phyloP scores from a whole-genome alignment of 2,888 invertebrate genomes.

The Dyspetes luteomarginatus region DNA sequence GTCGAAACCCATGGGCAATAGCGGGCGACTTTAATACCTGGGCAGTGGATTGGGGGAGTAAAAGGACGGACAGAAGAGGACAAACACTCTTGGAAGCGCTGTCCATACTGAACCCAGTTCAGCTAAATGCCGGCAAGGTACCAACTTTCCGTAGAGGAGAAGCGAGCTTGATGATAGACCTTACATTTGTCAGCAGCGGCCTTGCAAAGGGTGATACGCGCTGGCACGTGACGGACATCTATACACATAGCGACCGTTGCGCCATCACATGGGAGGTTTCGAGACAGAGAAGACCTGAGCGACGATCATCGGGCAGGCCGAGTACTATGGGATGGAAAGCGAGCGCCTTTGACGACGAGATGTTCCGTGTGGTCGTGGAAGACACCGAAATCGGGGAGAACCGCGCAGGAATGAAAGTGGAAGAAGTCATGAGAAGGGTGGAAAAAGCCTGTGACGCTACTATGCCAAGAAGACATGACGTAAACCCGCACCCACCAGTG shows the following conservation, averaged over 20 bases:
- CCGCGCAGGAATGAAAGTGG: conserved; percentile 15
- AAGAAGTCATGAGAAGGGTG: too few species aligned
- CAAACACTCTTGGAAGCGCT: conserved; percentile 64
- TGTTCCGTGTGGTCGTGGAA: conserved; percentile 11
- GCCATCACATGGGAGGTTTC: conserved; percentile 51
- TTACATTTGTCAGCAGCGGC: conserved; percentile 68
- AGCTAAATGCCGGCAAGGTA: too few species aligned
- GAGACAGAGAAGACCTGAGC: not conserved
- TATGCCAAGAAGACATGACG: too few species aligned
- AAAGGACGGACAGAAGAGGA: too few species aligned
- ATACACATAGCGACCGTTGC: conserved; percentile 59
- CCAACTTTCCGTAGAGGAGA: too few species aligned
- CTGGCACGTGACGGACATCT: conserved; percentile 51
- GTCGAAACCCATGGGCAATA: too few species aligned
- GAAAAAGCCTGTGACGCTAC: too few species aligned
- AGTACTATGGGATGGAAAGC: conserved; percentile 31
- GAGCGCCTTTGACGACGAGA: not conserved
- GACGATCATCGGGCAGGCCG: not conserved
- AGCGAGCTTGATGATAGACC: conserved; percentile 65
- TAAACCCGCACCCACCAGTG: too few species aligned
- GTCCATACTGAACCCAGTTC: conserved; percentile 59
- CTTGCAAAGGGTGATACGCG: conserved; percentile 54
- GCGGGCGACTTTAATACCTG: too few species aligned
- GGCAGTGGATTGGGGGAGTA: too few species aligned
- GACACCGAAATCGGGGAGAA: conserved; percentile 13